Conservation (phyloP, 2,113 vertebrate species). For the Bubo bubo region DNA sequence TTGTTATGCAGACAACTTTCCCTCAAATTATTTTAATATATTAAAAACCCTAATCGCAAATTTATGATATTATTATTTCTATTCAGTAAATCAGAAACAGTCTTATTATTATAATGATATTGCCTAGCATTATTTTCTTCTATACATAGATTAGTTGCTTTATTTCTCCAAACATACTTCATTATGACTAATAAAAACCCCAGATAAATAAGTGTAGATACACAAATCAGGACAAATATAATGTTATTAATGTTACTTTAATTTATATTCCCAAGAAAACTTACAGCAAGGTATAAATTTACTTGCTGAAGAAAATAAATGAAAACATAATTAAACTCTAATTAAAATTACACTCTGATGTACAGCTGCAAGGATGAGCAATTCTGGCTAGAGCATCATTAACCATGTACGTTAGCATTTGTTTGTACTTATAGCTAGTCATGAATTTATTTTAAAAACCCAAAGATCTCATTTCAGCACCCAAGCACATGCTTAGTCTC, state of each 20-base stretch:
- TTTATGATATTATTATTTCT: slow-evolving; percentile 6
- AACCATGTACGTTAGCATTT: slow-evolving; percentile 18
- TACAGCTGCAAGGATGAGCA: slow-evolving; percentile 49
- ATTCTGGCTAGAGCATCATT: slow-evolving; percentile 29
- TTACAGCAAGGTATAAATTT: slow-evolving; percentile 58
- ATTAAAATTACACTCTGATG: slow-evolving; percentile 61
- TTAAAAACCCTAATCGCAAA: background rate
- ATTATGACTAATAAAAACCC: slow-evolving; percentile 44
- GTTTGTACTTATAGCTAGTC: slow-evolving; percentile 11
- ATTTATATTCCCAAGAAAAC: slow-evolving; percentile 63
- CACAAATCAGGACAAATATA: slow-evolving; percentile 59
- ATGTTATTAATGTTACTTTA: slow-evolving; percentile 49
- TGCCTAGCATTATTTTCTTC: slow-evolving; percentile 22
- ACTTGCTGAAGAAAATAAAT: slow-evolving; percentile 47
- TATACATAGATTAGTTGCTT: slow-evolving; percentile 24
- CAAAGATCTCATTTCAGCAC: background rate
- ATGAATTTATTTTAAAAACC: slow-evolving; percentile 7
- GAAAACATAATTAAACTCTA: slow-evolving; percentile 63
- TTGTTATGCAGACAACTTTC: background rate
- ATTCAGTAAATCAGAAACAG: slow-evolving; percentile 44
- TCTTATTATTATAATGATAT: slow-evolving; percentile 41
- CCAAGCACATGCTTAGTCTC: background rate
- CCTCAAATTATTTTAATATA: background rate
- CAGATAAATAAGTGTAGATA: slow-evolving; percentile 47
- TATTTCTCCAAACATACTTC: slow-evolving; percentile 38